Conservation (phyloP, 1,140 invertebrate genomes). For the Tetranychus cinnabarinus region DNA sequence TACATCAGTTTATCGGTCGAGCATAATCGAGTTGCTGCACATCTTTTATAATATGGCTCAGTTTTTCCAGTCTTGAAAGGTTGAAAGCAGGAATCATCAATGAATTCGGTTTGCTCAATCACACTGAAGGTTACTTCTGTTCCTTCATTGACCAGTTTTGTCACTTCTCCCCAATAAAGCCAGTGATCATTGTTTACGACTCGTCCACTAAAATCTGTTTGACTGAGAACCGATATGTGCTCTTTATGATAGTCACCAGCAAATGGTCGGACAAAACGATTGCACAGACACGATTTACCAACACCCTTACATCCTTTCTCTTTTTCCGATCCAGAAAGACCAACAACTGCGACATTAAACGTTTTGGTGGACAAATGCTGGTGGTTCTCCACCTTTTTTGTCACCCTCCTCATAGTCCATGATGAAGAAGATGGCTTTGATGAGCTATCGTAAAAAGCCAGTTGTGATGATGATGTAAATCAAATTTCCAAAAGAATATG, state of each 20-base stretch:
- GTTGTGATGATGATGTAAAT: background rate
- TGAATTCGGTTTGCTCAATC: conserved; percentile 93
- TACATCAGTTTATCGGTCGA: conserved; percentile 96
- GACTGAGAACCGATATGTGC: conserved; percentile 86
- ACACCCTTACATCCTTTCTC: conserved; percentile 84
- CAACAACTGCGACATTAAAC: conserved; percentile 47
- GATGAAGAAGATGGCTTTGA: conserved; percentile 6
- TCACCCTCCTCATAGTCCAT: conserved; percentile 8
- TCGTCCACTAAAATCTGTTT: conserved; percentile 88
- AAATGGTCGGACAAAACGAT: conserved; percentile 79
- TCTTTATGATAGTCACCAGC: conserved; percentile 91
- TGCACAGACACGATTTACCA: conserved; percentile 91
- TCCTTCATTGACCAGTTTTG: conserved; percentile 64
- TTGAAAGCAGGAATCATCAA: conserved; percentile 93
- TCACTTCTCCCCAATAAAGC: conserved; percentile 91
- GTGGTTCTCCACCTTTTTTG: conserved; percentile 4
- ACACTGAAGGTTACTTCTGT: conserved; percentile 78
- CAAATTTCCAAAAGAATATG: no score
- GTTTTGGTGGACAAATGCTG: background rate
- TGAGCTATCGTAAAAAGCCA: background rate
- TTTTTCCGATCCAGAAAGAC: conserved; percentile 74
- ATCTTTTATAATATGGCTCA: conserved; percentile 79
- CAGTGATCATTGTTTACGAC: conserved; percentile 99
- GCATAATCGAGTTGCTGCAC: conserved; percentile 65
- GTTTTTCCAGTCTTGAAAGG: conserved; percentile 90